Conservation (phyloP, 2,113 vertebrate species). For the Hassar affinis region DNA sequence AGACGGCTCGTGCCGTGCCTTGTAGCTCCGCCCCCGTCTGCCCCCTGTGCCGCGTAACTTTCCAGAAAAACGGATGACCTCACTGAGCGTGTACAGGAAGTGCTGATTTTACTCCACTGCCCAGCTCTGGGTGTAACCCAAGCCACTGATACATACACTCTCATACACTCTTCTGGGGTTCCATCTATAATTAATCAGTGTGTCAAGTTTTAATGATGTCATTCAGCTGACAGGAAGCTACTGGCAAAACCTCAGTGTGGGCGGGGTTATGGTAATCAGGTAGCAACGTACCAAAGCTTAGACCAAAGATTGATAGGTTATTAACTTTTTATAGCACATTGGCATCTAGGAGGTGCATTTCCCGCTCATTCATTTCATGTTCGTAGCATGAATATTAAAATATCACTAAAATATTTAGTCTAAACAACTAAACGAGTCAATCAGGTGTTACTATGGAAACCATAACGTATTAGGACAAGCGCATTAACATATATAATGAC, state of each 20-base stretch:
- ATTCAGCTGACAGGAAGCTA: background rate
- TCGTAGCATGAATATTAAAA: no score
- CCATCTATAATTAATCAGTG: constrained; percentile 67
- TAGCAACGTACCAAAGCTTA: background rate
- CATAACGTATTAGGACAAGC: background rate
- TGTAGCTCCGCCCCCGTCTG: background rate
- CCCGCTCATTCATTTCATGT: no score
- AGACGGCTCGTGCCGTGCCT: background rate
- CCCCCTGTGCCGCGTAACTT: background rate
- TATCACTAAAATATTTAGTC: no score
- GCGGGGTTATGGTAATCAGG: background rate
- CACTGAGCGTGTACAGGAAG: background rate
- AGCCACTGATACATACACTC: background rate
- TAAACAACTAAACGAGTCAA: no score
- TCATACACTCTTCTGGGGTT: constrained; percentile 35
- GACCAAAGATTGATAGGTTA: background rate
- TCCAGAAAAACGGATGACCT: background rate
- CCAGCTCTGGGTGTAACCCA: background rate
- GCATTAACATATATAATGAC: no score
- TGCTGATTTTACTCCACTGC: background rate
- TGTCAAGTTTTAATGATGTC: constrained; percentile 51
- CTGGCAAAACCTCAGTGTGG: background rate
- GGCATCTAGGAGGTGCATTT: no score
- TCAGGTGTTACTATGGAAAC: background rate
- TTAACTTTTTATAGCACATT: no score